Percentiles rank a stretch among this genome's conserved stretches.
Evolutionary conservation across 2,797 vertebrate species (phyloP).

Genomic region (Fratercula arctica): DNA sequence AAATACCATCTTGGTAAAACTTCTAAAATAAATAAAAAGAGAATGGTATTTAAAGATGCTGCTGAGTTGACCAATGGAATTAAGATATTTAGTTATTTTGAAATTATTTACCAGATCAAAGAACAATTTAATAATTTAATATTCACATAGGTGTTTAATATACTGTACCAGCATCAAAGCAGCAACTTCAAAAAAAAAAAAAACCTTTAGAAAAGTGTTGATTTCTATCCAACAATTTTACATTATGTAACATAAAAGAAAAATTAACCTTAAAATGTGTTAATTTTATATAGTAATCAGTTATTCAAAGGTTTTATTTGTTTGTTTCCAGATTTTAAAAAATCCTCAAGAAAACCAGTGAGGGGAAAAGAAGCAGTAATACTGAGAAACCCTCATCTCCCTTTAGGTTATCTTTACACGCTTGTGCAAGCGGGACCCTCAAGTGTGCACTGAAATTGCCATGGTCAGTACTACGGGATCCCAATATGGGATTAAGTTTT

Average conservation of each 20-base stretch:
- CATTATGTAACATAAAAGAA: neutral
- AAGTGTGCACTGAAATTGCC: neutral
- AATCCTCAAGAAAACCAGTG: neutral
- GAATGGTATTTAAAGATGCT: neutral
- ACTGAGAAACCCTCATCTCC: neutral
- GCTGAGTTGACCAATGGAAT: neutral
- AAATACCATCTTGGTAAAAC: neutral
- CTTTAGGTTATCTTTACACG: neutral
- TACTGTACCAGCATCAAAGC: neutral
- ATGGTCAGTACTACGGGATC: neutral
- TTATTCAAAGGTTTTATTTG: neutral
- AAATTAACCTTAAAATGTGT: neutral
- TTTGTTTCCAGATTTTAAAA: neutral
- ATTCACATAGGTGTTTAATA: constrained; percentile 35
- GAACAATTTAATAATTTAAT: neutral
- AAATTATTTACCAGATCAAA: constrained; percentile 1
- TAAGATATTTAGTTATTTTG: neutral
- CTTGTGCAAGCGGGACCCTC: neutral
- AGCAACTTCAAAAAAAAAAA: neutral
- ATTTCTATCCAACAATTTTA: constrained; percentile 26
- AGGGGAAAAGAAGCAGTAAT: neutral
- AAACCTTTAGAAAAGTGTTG: neutral
- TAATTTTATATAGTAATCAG: neutral
- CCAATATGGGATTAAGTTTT: neutral
- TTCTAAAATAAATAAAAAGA: neutral